phyloP scores from a whole-genome alignment of 2,888 invertebrate genomes.

The Peribatodes rhomboidaria region DNA sequence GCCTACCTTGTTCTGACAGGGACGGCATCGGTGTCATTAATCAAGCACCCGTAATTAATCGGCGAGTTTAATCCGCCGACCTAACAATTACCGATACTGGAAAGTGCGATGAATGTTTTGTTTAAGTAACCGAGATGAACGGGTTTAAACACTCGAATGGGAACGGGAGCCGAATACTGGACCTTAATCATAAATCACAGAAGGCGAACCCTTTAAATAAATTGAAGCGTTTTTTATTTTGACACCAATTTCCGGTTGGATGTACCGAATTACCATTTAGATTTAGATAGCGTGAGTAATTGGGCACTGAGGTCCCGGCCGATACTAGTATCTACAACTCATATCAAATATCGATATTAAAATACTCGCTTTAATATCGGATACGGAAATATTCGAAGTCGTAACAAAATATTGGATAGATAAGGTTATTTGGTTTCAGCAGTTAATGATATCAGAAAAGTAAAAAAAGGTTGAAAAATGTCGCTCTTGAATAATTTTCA shows the following conservation, averaged over 20 bases:
- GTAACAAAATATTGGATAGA: no score
- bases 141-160: constrained; percentile 15
- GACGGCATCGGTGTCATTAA: constrained; percentile 36
- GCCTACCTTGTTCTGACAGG: constrained; percentile 29
- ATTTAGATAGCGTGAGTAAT: constrained; percentile 45
- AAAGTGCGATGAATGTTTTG: constrained; percentile 57
- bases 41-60: constrained; percentile 40
- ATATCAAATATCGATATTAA: constrained; percentile 8
- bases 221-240: constrained; percentile 44
- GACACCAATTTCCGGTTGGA: constrained; percentile 40
- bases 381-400: neutral
- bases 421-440: no score
- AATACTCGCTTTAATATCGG: neutral
- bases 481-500: no score
- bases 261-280: constrained; percentile 40
- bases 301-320: constrained; percentile 35
- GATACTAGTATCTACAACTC: neutral
- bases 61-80: constrained; percentile 54
- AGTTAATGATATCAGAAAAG: no score
- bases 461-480: no score
- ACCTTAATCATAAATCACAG: constrained; percentile 43
- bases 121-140: constrained; percentile 46
- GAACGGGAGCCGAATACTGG: constrained; percentile 22
- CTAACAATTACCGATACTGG: constrained; percentile 42
- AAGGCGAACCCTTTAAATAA: constrained; percentile 43